A percentile compares a stretch with the other conserved stretches of the same genome.
Evolutionary conservation across 2,797 vertebrate genomes (phyloP).

Genomic region (Clarias laeviceps): DNA sequence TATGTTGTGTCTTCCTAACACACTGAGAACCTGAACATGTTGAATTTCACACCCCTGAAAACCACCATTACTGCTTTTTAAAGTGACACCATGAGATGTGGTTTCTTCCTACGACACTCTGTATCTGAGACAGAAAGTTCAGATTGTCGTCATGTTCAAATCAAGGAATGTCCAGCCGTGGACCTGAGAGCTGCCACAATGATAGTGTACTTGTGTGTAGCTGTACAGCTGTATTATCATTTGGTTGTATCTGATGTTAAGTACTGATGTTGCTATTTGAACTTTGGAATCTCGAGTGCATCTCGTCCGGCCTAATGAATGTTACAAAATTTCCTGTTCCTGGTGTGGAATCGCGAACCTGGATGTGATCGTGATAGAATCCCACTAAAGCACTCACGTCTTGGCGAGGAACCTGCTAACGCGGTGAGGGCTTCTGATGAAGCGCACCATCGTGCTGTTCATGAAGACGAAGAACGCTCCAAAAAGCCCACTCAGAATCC

Average conservation of each 20-base stretch:
- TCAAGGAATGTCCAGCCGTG: no score
- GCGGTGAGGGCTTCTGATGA: slow-evolving; percentile 38
- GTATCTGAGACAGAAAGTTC: no score
- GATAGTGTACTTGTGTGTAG: no score
- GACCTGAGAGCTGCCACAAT: no score
- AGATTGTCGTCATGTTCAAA: no score
- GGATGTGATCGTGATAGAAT: not conserved
- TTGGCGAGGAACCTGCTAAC: slow-evolving; percentile 43
- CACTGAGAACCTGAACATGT: not conserved
- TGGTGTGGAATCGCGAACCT: not conserved
- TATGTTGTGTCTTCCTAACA: not conserved
- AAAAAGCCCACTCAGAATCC: slow-evolving; percentile 45
- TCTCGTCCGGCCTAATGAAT: no score
- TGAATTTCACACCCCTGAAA: not conserved
- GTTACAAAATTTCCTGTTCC: not conserved
- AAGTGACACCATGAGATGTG: not conserved
- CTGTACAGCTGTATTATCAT: no score
- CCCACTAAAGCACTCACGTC: slow-evolving; percentile 37
- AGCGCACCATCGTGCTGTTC: slow-evolving; percentile 38
- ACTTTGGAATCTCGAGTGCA: no score
- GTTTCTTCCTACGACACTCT: no score
- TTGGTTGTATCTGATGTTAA: no score
- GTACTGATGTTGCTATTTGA: no score
- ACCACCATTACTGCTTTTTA: not conserved
- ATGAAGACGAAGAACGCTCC: slow-evolving; percentile 48